A percentile compares a stretch with the other conserved stretches of the same genome.
Conservation (phyloP, 2,113 vertebrate genomes). For the Oplegnathus fasciatus region DNA sequence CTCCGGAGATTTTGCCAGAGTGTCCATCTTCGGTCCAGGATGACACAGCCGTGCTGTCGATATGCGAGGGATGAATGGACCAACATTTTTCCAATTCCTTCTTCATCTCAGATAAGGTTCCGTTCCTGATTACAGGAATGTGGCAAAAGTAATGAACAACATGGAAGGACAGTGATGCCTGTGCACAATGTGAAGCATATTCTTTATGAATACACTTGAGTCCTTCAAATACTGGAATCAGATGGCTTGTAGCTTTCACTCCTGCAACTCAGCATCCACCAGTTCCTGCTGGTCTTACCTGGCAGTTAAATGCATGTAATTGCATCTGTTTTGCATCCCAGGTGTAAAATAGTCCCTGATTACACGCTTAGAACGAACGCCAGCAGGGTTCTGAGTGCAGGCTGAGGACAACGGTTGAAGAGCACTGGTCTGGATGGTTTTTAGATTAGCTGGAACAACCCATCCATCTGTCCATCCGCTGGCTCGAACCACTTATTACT, state of each 20-base stretch:
- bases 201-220: neutral
- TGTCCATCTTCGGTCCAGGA: slow-evolving; percentile 38
- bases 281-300: slow-evolving; percentile 13
- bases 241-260: neutral
- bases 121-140: neutral
- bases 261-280: neutral
- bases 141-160: neutral
- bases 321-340: neutral
- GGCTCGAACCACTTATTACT: neutral
- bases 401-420: neutral
- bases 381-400: slow-evolving; percentile 40
- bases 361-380: neutral
- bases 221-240: neutral
- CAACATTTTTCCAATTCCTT: neutral
- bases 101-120: neutral
- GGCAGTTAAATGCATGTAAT: slow-evolving; percentile 18
- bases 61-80: neutral
- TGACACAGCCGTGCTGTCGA: neutral
- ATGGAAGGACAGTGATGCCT: neutral
- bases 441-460: slow-evolving; percentile 6
- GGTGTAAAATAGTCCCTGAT: slow-evolving; percentile 34
- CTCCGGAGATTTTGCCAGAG: slow-evolving; percentile 42
- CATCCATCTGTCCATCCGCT: neutral
- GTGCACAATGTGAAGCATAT: neutral
- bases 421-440: slow-evolving; percentile 3